Evolutionary conservation across 2,113 vertebrate species (phyloP).

Genomic region (Patagioenas fasciata): DNA sequence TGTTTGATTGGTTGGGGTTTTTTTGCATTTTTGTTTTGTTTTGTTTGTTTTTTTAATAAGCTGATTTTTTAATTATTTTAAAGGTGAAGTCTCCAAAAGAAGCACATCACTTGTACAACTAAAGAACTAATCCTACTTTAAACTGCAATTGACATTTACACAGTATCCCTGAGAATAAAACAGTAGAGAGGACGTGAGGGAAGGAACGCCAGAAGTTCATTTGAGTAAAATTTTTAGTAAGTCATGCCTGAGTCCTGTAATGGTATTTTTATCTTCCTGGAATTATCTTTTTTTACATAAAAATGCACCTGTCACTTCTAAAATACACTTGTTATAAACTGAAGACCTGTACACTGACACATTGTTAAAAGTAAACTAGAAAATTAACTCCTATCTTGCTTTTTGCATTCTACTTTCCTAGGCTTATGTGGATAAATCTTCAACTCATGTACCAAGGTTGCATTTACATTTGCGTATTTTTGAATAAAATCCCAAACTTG

Average conservation of each 20-base stretch:
- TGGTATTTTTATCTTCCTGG: not conserved
- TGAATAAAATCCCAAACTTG: not conserved
- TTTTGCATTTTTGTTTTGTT: too few species aligned
- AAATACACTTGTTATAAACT: not conserved
- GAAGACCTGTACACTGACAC: not conserved
- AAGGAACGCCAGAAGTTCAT: not conserved
- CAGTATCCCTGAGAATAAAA: not conserved
- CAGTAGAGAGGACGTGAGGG: not conserved
- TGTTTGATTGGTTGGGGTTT: too few species aligned
- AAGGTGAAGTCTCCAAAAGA: not conserved
- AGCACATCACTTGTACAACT: not conserved
- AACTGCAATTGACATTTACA: not conserved
- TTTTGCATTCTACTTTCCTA: not conserved
- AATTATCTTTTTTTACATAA: not conserved
- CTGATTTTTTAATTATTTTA: not conserved
- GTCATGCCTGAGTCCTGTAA: not conserved
- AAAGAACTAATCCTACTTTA: not conserved
- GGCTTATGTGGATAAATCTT: not conserved
- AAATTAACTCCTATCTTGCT: not conserved
- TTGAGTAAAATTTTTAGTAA: not conserved
- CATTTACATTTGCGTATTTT: not conserved
- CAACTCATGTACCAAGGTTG: not conserved
- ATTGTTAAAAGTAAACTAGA: not conserved
- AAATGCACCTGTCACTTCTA: not conserved
- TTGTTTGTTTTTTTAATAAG: not conserved